A percentile compares a stretch with the other conserved stretches of the same genome.
These are phyloP conservation scores for Danio jaintianensis DNA, from an alignment of 2,797 vertebrate genomes.

Conservation along the genomic window DNA sequence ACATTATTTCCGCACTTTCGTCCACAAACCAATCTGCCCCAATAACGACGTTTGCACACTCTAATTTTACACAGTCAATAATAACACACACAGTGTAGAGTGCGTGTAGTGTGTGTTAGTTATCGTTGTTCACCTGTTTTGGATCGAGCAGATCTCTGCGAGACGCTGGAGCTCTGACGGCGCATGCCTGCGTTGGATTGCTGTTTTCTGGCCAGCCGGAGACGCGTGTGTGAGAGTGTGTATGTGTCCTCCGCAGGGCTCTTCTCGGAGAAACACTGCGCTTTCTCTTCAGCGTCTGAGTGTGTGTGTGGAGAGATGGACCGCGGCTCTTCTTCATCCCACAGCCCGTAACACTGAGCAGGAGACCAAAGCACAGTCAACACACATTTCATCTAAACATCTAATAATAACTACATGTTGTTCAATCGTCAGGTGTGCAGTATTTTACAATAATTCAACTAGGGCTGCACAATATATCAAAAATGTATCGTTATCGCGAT, in stretches of 20 bases:
- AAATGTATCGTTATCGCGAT: too few species aligned
- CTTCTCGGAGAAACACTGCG: slow-evolving; percentile 69
- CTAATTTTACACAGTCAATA: too few species aligned
- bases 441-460: too few species aligned
- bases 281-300: slow-evolving; percentile 69
- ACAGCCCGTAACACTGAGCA: slow-evolving; percentile 89
- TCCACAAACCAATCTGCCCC: too few species aligned
- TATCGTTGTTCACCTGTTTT: slow-evolving; percentile 75
- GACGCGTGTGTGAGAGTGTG: slow-evolving; percentile 77
- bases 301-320: slow-evolving; percentile 64
- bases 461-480: too few species aligned
- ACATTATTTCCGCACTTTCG: too few species aligned
- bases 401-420: too few species aligned
- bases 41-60: too few species aligned
- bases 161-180: slow-evolving; percentile 80
- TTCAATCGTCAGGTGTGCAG: too few species aligned
- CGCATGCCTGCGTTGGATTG: slow-evolving; percentile 60
- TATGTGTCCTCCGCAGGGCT: slow-evolving; percentile 74
- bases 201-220: slow-evolving; percentile 80
- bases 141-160: slow-evolving; percentile 78
- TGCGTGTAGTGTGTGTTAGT: too few species aligned
- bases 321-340: slow-evolving; percentile 85
- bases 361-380: neutral
- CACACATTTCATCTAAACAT: too few species aligned
- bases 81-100: too few species aligned